Conservation (phyloP, 1,140 invertebrate genomes). For the Tetragnatha versicolor region DNA sequence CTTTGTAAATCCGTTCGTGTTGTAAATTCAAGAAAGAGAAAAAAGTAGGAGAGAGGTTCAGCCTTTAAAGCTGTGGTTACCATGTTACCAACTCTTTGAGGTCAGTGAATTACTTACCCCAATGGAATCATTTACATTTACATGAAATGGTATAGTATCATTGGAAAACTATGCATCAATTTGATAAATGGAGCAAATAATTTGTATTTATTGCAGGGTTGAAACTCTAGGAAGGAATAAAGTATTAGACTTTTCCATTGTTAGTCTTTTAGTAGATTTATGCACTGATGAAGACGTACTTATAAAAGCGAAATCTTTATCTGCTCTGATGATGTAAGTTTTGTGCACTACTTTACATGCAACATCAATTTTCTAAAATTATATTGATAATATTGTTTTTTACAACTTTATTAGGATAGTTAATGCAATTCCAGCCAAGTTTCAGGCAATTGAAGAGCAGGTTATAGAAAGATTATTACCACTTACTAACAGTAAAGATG, state of each 20-base stretch:
- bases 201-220: background rate
- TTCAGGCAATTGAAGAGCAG: background rate
- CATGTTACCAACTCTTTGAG: too few relatives aligned
- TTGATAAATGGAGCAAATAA: too few relatives aligned
- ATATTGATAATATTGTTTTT: background rate
- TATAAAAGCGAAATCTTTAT: conserved; percentile 3
- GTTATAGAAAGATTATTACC: conserved; percentile 13
- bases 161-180: too few relatives aligned
- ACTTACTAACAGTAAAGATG: background rate
- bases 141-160: too few relatives aligned
- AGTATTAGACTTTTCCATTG: background rate
- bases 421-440: conserved; percentile 3
- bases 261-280: background rate
- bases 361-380: background rate
- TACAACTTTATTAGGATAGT: conserved; percentile 26
- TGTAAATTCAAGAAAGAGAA: too few relatives aligned
- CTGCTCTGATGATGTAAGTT: conserved; percentile 39
- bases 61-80: too few relatives aligned
- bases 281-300: background rate
- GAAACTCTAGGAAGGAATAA: conserved; percentile 9
- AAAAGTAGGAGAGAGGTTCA: too few relatives aligned
- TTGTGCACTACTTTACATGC: background rate
- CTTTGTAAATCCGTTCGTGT: too few relatives aligned
- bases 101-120: background rate
- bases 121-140: too few relatives aligned